phyloP scores from a whole-genome alignment of 2,113 vertebrate species.

The Noctilio leporinus region DNA sequence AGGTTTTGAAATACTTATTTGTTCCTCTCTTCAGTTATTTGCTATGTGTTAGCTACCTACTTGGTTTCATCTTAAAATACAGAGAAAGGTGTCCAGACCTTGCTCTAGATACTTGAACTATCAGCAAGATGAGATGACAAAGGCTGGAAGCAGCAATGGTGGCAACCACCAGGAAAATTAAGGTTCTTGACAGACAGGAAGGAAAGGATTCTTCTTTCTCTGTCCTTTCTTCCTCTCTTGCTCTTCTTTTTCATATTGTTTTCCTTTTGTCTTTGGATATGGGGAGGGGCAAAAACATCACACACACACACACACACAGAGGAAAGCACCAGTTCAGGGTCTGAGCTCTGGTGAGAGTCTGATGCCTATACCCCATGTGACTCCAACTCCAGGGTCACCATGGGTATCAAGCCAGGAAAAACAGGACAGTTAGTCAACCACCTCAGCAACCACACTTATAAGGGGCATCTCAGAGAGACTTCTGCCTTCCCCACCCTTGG shows the following conservation, averaged over 20 bases:
- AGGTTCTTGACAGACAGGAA: background rate
- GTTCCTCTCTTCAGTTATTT: background rate
- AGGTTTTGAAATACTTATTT: constrained; percentile 40
- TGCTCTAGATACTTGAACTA: background rate
- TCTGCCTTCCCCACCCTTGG: background rate
- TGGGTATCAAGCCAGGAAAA: background rate
- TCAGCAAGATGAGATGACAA: background rate
- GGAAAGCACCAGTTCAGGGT: background rate
- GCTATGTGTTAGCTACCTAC: constrained; percentile 6
- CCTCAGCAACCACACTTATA: background rate
- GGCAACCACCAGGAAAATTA: background rate
- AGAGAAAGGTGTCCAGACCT: background rate
- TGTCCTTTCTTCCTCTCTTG: background rate
- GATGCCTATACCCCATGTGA: background rate
- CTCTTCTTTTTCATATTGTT: background rate
- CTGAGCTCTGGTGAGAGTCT: background rate
- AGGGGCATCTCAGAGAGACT: background rate
- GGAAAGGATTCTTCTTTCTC: background rate
- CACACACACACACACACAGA: background rate
- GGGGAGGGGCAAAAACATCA: background rate
- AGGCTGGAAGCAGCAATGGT: background rate
- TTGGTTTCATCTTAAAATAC: background rate
- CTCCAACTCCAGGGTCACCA: background rate
- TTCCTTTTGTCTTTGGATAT: background rate
- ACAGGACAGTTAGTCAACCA: background rate